Evolutionary conservation across 2,113 vertebrate species (phyloP).

Genomic region (Ancistrus triradiatus): DNA sequence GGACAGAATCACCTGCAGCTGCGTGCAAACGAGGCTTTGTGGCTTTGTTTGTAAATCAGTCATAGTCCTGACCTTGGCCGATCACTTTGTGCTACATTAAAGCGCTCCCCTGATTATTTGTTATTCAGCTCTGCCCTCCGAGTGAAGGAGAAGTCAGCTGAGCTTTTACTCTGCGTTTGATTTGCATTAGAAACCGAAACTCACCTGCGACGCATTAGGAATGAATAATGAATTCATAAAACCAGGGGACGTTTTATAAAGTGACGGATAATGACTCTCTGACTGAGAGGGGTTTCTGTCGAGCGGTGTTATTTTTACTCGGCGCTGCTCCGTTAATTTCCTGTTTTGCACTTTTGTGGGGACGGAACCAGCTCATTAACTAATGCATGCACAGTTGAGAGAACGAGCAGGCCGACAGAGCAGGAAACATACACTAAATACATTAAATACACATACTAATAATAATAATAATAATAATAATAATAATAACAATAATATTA

Average conservation of each 20-base stretch:
- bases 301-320: neutral
- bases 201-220: slow-evolving; percentile 28
- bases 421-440: too few species aligned
- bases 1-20: slow-evolving; percentile 16
- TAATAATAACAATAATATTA: too few species aligned
- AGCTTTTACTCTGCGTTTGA: slow-evolving; percentile 25
- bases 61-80: slow-evolving; percentile 56
- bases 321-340: neutral
- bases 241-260: neutral
- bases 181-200: slow-evolving; percentile 29
- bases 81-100: slow-evolving; percentile 42
- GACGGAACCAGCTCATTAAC: neutral
- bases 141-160: slow-evolving; percentile 21
- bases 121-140: slow-evolving; percentile 54
- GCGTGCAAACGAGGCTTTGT: slow-evolving; percentile 32
- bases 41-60: slow-evolving; percentile 51
- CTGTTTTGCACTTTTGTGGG: neutral
- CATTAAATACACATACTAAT: too few species aligned
- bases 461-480: too few species aligned
- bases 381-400: too few species aligned
- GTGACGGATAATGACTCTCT: slow-evolving; percentile 7
- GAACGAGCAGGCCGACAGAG: too few species aligned
- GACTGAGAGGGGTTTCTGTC: neutral
- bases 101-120: slow-evolving; percentile 54
- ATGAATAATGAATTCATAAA: slow-evolving; percentile 27